Evolutionary conservation across 2,888 invertebrate genomes (phyloP).

Genomic region (Pristionchus maxplancki): DNA sequence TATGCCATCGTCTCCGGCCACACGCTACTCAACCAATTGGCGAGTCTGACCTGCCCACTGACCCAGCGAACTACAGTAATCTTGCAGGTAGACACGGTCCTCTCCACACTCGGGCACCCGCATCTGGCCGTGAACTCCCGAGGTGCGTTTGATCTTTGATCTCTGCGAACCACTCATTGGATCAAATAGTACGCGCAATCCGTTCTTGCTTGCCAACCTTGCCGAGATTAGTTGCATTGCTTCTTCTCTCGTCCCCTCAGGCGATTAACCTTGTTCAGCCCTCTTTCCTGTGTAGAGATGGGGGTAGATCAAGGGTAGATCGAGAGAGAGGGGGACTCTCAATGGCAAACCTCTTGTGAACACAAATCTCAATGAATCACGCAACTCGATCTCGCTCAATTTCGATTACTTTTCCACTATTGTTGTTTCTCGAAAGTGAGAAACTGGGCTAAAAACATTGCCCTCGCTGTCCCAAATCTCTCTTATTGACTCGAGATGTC

Average conservation of each 20-base stretch:
- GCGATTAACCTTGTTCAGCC: background rate
- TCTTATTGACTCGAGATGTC: slow-evolving; percentile 23
- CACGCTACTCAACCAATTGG: slow-evolving; percentile 82
- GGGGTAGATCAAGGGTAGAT: slow-evolving; percentile 11
- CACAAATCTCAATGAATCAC: background rate
- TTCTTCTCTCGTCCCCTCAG: background rate
- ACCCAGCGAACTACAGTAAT: slow-evolving; percentile 76
- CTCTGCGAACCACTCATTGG: background rate
- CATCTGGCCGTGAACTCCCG: slow-evolving; percentile 79
- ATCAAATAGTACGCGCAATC: slow-evolving; percentile 41
- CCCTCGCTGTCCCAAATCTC: background rate
- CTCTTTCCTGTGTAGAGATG: slow-evolving; percentile 8
- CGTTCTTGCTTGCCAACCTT: slow-evolving; percentile 54
- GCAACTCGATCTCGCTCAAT: background rate
- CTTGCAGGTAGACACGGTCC: slow-evolving; percentile 85
- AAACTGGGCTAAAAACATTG: background rate
- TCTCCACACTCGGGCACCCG: slow-evolving; percentile 90
- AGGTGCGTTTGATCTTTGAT: slow-evolving; percentile 77
- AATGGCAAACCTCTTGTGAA: background rate
- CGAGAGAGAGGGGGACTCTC: background rate
- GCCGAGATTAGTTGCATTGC: slow-evolving; percentile 37
- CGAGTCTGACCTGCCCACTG: background rate
- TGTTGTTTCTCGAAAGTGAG: background rate
- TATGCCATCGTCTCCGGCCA: slow-evolving; percentile 88
- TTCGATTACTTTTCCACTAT: background rate